Base-by-base conservation (phyloP, 92 coral and sea anemone genomes). In the Phenganax subtilis region DNA sequence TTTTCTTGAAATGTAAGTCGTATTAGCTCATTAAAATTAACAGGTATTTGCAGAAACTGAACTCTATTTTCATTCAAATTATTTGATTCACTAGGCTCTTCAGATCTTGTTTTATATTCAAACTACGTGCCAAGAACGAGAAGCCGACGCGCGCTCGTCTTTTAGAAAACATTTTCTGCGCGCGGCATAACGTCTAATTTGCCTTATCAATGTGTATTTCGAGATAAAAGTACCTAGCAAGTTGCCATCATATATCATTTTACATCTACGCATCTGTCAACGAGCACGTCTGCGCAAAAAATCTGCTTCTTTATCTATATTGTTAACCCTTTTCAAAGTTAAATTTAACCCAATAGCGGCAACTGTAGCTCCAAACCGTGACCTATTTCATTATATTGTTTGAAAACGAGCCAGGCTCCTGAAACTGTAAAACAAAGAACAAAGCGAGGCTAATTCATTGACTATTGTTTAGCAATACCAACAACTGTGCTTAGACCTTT, bases 391-490 rank as follows among this genome's bases (percentile, higher is more conserved):
- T 76, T 76, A 64, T n/a, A 28, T 31, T 10, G 44, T 76, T 76
- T 76, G 70, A 57, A 54, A 25, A 20, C 58, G 61, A 76, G 60
- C n/a, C 27, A 1, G 12, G 17, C 57, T 31, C 56, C 55, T 58
- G 44, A 31, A 73, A 54, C 15, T 1, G 37, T 25, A 2, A 53
- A n/a, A 12, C 17, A 14, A 25, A 27, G 25, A 64, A 51, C 83
- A 79, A 79, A 51, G 44, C 12, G 59, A 79, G 63, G 53, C 83
- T 79, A 79, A 79, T 79, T 79, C 83, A 63, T 62, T 65, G 15
- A n/a, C 55, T 55, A 65, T 77, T 77, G 82, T 77, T 64, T 15
- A 64, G 55, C n/a, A 79, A 79, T 62, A 62, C 83, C 83, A 79
- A 79, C 83, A 79, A 79, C 83, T 20, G 83, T 47, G 74, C 51